Evolutionary conservation across 2,797 vertebrate species (phyloP).

Genomic region (Tokudaia muenninki): DNA sequence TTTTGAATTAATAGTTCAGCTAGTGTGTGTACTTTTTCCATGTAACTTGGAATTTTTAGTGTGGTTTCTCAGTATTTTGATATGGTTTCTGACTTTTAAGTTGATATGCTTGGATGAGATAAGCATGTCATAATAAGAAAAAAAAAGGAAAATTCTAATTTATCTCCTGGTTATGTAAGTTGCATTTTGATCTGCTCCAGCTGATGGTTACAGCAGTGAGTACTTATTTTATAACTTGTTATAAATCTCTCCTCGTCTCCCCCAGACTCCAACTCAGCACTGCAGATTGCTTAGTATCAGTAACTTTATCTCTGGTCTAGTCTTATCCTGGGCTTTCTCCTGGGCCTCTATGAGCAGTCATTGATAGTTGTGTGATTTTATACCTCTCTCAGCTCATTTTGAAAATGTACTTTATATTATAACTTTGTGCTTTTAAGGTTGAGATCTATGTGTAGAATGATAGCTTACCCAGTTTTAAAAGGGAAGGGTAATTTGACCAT

Average conservation of each 20-base stretch:
- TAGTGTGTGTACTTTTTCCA: slow-evolving; percentile 47
- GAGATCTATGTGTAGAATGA: neutral
- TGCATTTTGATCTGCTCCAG: neutral
- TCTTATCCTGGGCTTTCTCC: slow-evolving; percentile 43
- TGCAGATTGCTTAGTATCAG: neutral
- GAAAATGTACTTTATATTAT: slow-evolving; percentile 21
- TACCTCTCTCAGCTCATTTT: slow-evolving; percentile 25
- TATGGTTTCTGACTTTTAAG: slow-evolving; percentile 55
- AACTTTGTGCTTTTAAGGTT: slow-evolving; percentile 25
- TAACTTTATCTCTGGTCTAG: slow-evolving; percentile 4
- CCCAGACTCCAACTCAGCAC: neutral
- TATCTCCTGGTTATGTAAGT: slow-evolving; percentile 40
- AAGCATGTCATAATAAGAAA: neutral
- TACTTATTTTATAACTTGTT: neutral
- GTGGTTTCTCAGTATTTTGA: slow-evolving; percentile 52
- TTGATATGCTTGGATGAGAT: slow-evolving; percentile 53
- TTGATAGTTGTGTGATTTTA: neutral
- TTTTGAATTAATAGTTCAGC: slow-evolving; percentile 11
- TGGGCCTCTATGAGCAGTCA: neutral
- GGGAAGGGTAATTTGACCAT: slow-evolving; percentile 42
- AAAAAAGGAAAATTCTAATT: neutral
- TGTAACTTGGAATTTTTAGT: slow-evolving; percentile 51
- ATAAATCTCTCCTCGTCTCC: neutral
- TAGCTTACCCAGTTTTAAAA: slow-evolving; percentile 12
- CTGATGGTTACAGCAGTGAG: neutral